Percentiles rank a stretch among this genome's conserved stretches.
Evolutionary conservation across 1,140 invertebrate genomes (phyloP).

Genomic region (Hylaeus anthracinus): DNA sequence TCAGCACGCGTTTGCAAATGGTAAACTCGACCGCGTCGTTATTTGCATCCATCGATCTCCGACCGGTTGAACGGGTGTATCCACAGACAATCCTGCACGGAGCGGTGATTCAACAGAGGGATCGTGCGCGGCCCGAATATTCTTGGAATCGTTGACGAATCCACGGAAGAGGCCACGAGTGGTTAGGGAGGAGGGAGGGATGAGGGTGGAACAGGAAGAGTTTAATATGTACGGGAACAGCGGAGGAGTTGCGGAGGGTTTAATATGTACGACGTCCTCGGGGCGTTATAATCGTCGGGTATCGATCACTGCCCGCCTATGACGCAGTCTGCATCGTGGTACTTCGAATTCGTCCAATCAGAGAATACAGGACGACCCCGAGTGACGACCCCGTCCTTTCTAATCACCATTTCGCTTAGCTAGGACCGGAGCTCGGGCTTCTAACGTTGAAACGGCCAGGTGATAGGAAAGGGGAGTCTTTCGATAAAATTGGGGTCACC

Average conservation of each 20-base stretch:
- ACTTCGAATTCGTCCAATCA: slow-evolving; percentile 56
- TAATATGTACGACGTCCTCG: slow-evolving; percentile 62
- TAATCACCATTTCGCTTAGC: slow-evolving; percentile 30
- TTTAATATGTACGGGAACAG: not conserved
- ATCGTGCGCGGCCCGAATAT: too few species aligned
- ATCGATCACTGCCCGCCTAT: slow-evolving; percentile 54
- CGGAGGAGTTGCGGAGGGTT: slow-evolving; percentile 35
- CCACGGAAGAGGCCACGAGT: not conserved
- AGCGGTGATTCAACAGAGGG: too few species aligned
- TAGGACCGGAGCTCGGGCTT: not conserved
- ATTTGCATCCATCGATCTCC: too few species aligned
- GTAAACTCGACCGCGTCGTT: too few species aligned
- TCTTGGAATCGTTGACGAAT: slow-evolving; percentile 1
- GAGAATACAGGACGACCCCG: slow-evolving; percentile 31
- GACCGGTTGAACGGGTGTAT: too few species aligned
- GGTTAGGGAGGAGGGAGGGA: too few species aligned
- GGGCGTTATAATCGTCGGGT: slow-evolving; percentile 60
- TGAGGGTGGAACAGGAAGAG: not conserved
- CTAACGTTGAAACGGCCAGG: slow-evolving; percentile 3
- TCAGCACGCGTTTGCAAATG: too few species aligned
- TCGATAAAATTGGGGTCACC: not conserved
- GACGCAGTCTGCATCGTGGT: slow-evolving; percentile 49
- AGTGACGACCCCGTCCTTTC: slow-evolving; percentile 45
- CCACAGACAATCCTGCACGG: too few species aligned
- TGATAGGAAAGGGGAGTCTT: not conserved